Base-by-base conservation (phyloP, 2,888 invertebrate species). In the Pristionchus entomophagus region DNA sequence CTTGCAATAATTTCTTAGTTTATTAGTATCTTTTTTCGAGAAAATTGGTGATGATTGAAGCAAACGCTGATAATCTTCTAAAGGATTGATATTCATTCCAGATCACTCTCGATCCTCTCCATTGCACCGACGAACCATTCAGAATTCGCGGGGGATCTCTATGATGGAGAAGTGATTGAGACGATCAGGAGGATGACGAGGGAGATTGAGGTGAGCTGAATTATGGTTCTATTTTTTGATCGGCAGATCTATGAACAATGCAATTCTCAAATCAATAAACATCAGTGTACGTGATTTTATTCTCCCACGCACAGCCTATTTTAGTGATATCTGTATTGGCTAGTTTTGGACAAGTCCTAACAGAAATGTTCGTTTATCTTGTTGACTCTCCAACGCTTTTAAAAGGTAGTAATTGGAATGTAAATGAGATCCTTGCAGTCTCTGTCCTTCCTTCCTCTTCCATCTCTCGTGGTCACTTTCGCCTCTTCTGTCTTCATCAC, bases 191-290 rank as follows among this genome's bases (percentile, higher is more conserved):
- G 45, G 32, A 53, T 84, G 84, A 22, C 26, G 8, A 38, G 29
- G 19, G 84, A 62, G 65, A 84, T 84, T 69, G 84, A 84, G 69
- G 84, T 84, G 22, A 12, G 45, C 38, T n/a, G n/a, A 38, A n/a
- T 59, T 17, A 38, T 78, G 4, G 35, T 78, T 29, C n/a, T 19
- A 65, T 29, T 65, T 65, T 4, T n/a, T n/a, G n/a, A n/a, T n/a
- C n/a, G n/a, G n/a, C n/a, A n/a, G n/a, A n/a, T n/a, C n/a, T n/a
- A n/a, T n/a, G n/a, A n/a, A n/a, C n/a, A n/a, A n/a, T n/a, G n/a
- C n/a, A n/a, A n/a, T n/a, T n/a, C n/a, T n/a, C n/a, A n/a, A n/a
- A n/a, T n/a, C n/a, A n/a, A n/a, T n/a, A n/a, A n/a, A n/a, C n/a
- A n/a, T n/a, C n/a, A n/a, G n/a, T n/a, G n/a, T n/a, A n/a, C n/a